phyloP scores from a whole-genome alignment of 2,888 invertebrate genomes.

The Drosophila anceps region DNA sequence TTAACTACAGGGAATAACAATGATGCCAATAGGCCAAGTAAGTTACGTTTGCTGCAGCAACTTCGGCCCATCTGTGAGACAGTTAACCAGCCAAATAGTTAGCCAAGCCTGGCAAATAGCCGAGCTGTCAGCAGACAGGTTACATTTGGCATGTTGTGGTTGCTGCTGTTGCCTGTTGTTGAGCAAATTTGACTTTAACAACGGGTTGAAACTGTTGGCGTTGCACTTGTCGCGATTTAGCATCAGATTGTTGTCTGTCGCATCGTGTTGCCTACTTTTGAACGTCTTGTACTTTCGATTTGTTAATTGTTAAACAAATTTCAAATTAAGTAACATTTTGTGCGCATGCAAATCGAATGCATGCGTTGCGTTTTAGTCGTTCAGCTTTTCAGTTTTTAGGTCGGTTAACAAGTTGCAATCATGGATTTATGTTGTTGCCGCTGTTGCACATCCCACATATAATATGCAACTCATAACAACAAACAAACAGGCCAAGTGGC shows the following conservation, averaged over 20 bases:
- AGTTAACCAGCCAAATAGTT: conserved; percentile 51
- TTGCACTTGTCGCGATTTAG: conserved; percentile 71
- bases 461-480: conserved; percentile 53
- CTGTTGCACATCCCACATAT: conserved; percentile 78
- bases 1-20: conserved; percentile 21
- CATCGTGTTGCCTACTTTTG: conserved; percentile 68
- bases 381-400: neutral
- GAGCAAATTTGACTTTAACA: conserved; percentile 29
- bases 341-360: conserved; percentile 65
- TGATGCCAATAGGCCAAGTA: conserved; percentile 48
- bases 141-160: conserved; percentile 35
- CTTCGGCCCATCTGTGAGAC: conserved; percentile 60
- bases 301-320: conserved; percentile 82
- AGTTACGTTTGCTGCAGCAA: conserved; percentile 54
- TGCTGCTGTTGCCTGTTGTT: conserved; percentile 12
- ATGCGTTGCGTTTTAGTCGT: conserved; percentile 24
- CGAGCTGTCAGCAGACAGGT: conserved; percentile 38
- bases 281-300: conserved; percentile 71
- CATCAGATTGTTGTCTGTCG: conserved; percentile 44
- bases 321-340: conserved; percentile 50
- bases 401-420: conserved; percentile 64
- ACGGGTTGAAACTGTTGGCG: conserved; percentile 51
- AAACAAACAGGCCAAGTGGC: conserved; percentile 49
- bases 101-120: conserved; percentile 34
- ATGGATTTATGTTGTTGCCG: conserved; percentile 48